phyloP scores from a whole-genome alignment of 2,888 invertebrate species.

The Lamproptera curius region DNA sequence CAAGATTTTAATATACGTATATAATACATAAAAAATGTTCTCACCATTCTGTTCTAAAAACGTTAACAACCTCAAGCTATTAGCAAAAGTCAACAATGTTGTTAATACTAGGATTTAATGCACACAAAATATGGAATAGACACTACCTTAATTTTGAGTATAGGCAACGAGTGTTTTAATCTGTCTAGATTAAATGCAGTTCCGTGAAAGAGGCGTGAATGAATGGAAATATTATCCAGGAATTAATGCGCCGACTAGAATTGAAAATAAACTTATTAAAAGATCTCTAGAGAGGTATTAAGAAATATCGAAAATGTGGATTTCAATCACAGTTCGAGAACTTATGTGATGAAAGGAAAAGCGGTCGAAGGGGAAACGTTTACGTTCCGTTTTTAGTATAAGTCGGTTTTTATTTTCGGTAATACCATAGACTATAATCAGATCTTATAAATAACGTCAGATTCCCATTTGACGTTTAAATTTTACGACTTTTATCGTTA shows the following conservation, averaged over 20 bases:
- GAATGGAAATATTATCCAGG: conserved; percentile 28
- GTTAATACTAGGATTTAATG: conserved; percentile 72
- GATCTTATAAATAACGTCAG: conserved; percentile 13
- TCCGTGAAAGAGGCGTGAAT: conserved; percentile 26
- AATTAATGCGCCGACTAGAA: conserved; percentile 30
- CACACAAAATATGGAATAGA: conserved; percentile 63
- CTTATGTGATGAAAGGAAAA: conserved; percentile 6
- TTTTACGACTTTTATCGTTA: conserved; percentile 1
- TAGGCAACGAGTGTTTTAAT: conserved; percentile 43
- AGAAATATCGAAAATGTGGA: not conserved
- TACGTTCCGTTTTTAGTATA: not conserved
- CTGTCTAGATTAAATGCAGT: conserved; percentile 30
- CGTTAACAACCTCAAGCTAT: conserved; percentile 78
- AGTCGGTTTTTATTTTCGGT: conserved; percentile 8
- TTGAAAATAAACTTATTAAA: conserved; percentile 14
- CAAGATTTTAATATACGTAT: conserved; percentile 52
- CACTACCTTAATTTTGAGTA: conserved; percentile 51
- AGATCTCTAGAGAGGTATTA: no score
- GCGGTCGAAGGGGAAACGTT: not conserved
- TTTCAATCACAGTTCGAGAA: conserved; percentile 1
- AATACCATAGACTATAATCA: conserved; percentile 12
- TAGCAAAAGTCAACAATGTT: conserved; percentile 79
- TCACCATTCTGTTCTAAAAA: conserved; percentile 74
- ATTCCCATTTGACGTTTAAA: not conserved
- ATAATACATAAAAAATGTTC: conserved; percentile 74